Base-by-base conservation (phyloP, 2,113 vertebrate species). In the Fregata magnificens region DNA sequence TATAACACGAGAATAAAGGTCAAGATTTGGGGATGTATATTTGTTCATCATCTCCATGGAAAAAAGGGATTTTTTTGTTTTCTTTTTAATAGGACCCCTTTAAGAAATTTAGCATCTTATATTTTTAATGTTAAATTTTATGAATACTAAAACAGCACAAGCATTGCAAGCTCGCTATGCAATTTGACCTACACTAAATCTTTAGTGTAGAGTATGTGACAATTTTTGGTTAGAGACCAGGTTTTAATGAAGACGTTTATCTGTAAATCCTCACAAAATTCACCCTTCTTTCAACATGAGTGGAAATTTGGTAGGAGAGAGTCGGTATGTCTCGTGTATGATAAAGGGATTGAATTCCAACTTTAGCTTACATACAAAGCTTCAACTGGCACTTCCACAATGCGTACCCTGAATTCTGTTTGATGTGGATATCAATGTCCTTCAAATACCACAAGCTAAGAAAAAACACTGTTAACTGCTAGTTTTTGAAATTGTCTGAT, bases 371-470 rank as follows among this genome's bases (percentile, higher is more conserved):
- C 38, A 38, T 72, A 56, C 61, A 78, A 89, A 91, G 61, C 73
- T 73, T 89, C 70, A 72, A 10, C 69, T 89, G 88, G 65, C 72
- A 88, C 76, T 79, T 95, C 59, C n/a, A 77, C 55, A 65, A 61
- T 61, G 22, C 9, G 2, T 62, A 44, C 73, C 65, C 61, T 72
- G 26, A 91, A 94, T 97, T 95, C 83, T 95, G 40, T 95, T 95
- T 95, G 91, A 95, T 91, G 62, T 95, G 58, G 79, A 76, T 92
- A 95, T 95, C 93, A 88, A 70, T 76, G 86, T 95, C 86, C 86
- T 96, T 95, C 95, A 95, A 93, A 91, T 56, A 93, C 70, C 91
- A 89, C 83, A 62, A 79, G 81, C 74, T 90, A 96, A 94, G 82
- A 63, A 94, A 94, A 95, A 94, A 81, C n/a, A 63, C 40, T 59